Evolutionary conservation across 2,113 vertebrate genomes (phyloP), one percentile per base, ranked within the genome.

Genomic region (Delphinapterus leucas): DNA sequence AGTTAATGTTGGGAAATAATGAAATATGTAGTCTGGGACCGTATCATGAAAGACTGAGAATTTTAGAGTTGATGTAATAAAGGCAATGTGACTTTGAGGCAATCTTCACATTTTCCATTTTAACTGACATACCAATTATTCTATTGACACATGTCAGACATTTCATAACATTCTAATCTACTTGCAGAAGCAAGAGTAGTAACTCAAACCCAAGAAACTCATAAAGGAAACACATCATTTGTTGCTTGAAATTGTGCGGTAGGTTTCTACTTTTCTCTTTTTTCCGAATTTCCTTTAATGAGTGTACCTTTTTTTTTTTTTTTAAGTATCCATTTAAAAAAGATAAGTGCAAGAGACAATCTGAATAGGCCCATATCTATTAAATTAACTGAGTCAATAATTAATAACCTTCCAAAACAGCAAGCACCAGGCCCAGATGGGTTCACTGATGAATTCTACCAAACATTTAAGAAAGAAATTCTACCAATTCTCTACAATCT

Each of bases 391-490:
- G 61, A 47, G 77, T 80, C 21, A 73, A 47, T 58, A 88, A 60
- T 68, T 86, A 90, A 71, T 41, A 94, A 81, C 21, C 47, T 67
- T 90, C 23, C 38, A 85, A 87, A 71, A 81, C 67, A 74, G 44
- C 85, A 93, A 88, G 33, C 31, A 91, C 15, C 11, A 88, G 33
- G 36, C 26, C 36, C 26, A 71, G 76, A 92, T 23, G 25, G 44
- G 49, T 65, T 82, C 53, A 71, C 41, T 53, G n/a, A 53, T 38
- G n/a, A 68, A 49, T 60, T 47, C 53, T 31, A 81, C 14, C 49
- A 61, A 88, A 44, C 20, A 87, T 38, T 92, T 93, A 95, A 82
- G 76, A 28, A 36, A 95, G 65, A 92, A 74, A 74, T 83, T 70
- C 38, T 49, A 81, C 25, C n/a, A 67, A 41, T 90, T 94, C 38